A percentile compares a stretch with the other conserved stretches of the same genome.
Evolutionary conservation across 2,113 vertebrate species (phyloP).

Genomic region (Halcyon malimbica): DNA sequence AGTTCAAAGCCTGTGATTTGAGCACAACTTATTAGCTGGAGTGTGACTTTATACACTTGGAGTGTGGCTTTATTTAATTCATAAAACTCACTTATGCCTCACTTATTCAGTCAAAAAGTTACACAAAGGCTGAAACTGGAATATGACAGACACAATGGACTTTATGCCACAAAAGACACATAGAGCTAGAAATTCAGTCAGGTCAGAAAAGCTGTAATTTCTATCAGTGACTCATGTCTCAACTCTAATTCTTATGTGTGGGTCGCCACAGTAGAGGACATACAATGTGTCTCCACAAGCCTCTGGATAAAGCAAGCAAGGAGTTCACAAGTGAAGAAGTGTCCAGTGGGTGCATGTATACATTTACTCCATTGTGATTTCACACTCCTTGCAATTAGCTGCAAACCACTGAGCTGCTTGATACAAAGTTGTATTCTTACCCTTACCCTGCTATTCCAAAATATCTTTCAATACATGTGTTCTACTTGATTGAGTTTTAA

Average conservation of each 20-base stretch:
- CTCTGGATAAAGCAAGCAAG: neutral
- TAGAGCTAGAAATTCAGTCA: neutral
- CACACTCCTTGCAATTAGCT: neutral
- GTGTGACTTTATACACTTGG: neutral
- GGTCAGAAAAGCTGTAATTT: neutral
- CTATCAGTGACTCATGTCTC: neutral
- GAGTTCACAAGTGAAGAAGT: neutral
- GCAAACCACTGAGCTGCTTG: neutral
- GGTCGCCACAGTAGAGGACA: neutral
- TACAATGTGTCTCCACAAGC: neutral
- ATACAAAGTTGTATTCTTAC: neutral
- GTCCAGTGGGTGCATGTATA: neutral
- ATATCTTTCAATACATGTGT: neutral
- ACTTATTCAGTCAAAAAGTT: neutral
- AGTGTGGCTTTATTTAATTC: neutral
- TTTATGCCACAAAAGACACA: neutral
- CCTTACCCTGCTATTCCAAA: neutral
- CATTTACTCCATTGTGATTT: neutral
- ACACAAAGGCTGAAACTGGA: neutral
- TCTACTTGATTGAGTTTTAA: neutral
- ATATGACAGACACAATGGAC: neutral
- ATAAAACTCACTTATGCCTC: neutral
- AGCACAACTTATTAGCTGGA: neutral
- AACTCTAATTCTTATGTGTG: neutral
- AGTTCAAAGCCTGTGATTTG: neutral